Base-by-base conservation (phyloP, 2,888 invertebrate genomes). In the Drosophila putrida region DNA sequence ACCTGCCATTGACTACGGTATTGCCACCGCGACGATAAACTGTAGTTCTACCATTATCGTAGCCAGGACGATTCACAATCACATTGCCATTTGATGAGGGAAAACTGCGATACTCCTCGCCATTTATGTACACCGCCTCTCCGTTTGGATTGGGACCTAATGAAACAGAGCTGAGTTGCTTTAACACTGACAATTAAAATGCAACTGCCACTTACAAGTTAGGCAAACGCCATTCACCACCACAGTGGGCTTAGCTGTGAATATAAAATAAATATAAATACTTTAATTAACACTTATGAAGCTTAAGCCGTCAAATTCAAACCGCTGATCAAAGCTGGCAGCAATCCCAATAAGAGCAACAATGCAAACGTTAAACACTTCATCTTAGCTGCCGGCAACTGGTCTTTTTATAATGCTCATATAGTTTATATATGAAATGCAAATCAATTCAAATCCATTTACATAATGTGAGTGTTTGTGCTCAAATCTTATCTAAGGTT, bases 81-180 rank as follows among this genome's bases (percentile, higher is more conserved):
- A 88, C 80, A 36, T 69, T 67, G 51, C 72, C 67, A 6, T 51
- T 31, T 64, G 41, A 6, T 65, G 20, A 43, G 41, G 41, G 20
- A 6, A 84, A 84, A 20, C 83, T 86, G 31, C 83, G 88, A 50
- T 84, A 84, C 13, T 86, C 70, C 59, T 88, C 68, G 1, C 83
- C 83, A 67, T 71, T 47, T 9, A 86, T 46, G 31, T 71, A 70
- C 4, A 84, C 86, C 8, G 55, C 57, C 0, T 86, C 78, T 0
- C 83, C 83, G 15, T 80, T 20, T 0, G 75, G 88, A 50, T 88
- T 88, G 49, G 51, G 47, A 64, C 83, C 83, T 84, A 20, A 43
- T 15, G 4, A 8, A 4, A 28, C 6, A 27, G 15, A 10, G 25
- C 20, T 35, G 33, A 20, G 49, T n/a, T 49, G 27, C 9, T 54